Percentiles rank a stretch among this genome's conserved stretches.
These are phyloP conservation scores for Myrmecophaga tridactyla DNA, from an alignment of 2,113 vertebrate species.

Conservation along the genomic window DNA sequence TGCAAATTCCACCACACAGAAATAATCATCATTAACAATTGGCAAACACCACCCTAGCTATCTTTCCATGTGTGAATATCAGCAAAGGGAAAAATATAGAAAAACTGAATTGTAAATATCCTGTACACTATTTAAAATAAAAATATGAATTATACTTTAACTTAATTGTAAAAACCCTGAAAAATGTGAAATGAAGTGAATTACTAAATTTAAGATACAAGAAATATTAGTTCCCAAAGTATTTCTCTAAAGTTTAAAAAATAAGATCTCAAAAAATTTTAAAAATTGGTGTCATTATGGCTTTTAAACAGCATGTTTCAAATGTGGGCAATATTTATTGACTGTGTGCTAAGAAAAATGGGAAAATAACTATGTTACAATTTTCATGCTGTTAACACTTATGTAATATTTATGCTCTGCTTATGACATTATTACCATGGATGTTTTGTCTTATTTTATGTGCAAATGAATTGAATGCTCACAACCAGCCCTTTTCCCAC, in stretches of 20 bases:
- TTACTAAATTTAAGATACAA: neutral
- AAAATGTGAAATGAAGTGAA: neutral
- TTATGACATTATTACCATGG: neutral
- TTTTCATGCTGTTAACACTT: neutral
- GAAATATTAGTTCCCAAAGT: neutral
- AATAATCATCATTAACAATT: neutral
- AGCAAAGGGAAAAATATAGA: neutral
- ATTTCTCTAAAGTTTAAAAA: neutral
- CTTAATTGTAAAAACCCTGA: neutral
- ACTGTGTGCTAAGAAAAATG: neutral
- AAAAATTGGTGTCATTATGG: neutral
- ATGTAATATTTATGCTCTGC: neutral
- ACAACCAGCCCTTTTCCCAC: neutral
- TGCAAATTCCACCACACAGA: neutral
- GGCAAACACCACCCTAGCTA: neutral
- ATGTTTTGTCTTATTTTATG: neutral
- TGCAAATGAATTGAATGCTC: neutral
- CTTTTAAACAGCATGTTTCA: neutral
- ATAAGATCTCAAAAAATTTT: neutral
- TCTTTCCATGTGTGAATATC: neutral
- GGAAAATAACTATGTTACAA: neutral
- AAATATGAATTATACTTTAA: neutral
- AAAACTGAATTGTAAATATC: neutral
- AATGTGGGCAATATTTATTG: neutral
- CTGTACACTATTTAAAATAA: neutral